Percentiles rank a stretch among this genome's conserved stretches.
phyloP scores from a whole-genome alignment of 1,140 invertebrate genomes.

The Andrena cerasifolii region DNA sequence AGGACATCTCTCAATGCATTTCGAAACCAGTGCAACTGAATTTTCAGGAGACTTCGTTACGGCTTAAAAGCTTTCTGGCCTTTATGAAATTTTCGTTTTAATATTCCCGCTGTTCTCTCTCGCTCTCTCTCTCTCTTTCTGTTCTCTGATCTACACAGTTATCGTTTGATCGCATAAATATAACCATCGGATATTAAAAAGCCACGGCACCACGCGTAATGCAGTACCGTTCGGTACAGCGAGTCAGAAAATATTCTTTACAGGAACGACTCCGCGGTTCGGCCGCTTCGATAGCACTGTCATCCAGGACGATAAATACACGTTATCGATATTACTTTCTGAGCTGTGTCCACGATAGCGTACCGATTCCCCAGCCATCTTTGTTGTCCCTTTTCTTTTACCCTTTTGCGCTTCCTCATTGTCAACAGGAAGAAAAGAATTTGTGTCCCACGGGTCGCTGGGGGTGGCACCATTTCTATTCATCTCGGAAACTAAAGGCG shows the following conservation, averaged over 20 bases:
- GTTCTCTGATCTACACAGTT: not conserved
- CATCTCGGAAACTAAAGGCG: conserved; percentile 75
- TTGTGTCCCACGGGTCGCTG: conserved; percentile 46
- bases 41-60: too few species aligned
- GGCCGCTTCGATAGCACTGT: not conserved
- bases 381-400: not conserved
- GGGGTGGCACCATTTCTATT: conserved; percentile 72
- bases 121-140: too few species aligned
- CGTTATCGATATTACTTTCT: conserved; percentile 41
- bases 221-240: not conserved
- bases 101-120: too few species aligned
- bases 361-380: conserved; percentile 6
- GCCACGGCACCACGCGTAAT: not conserved
- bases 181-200: conserved; percentile 14
- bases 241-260: conserved; percentile 1
- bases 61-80: too few species aligned
- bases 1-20: too few species aligned
- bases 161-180: not conserved
- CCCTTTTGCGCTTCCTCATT: not conserved
- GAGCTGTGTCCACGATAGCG: not conserved
- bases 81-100: too few species aligned
- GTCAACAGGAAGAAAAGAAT: conserved; percentile 46
- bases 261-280: not conserved
- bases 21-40: too few species aligned
- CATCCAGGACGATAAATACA: conserved; percentile 18